Evolutionary conservation across 2,113 vertebrate species (phyloP).

Genomic region (Sphaerodactylus townsendi): DNA sequence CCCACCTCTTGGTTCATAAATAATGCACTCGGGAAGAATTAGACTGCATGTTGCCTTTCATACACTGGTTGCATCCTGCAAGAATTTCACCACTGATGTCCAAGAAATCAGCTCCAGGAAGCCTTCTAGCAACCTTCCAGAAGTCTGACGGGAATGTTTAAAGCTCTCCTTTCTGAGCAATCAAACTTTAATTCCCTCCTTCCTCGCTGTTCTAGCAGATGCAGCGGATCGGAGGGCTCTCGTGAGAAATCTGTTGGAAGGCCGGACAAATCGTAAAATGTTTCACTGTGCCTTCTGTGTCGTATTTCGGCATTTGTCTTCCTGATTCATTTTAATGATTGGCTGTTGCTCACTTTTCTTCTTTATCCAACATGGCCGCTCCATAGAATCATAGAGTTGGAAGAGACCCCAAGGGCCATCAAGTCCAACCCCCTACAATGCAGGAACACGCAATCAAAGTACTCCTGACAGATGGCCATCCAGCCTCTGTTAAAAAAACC

Average conservation of each 20-base stretch:
- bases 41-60: background rate
- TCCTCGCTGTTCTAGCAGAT: too few relatives aligned
- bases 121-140: background rate
- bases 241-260: background rate
- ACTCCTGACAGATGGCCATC: too few relatives aligned
- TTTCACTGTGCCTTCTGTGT: background rate
- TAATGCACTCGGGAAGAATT: constrained; percentile 2
- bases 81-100: background rate
- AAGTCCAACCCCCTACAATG: too few relatives aligned
- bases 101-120: background rate
- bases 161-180: background rate
- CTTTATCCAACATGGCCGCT: too few relatives aligned
- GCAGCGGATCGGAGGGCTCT: background rate
- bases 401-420: too few relatives aligned
- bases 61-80: background rate
- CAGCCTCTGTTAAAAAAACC: too few relatives aligned
- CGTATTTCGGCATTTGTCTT: background rate
- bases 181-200: background rate
- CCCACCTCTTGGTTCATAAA: background rate
- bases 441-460: too few relatives aligned
- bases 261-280: background rate
- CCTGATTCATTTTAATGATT: background rate
- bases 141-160: background rate
- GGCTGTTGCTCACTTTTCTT: background rate
- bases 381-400: too few relatives aligned